Conservation (phyloP, 2,888 invertebrate species). For the Pterobdella sp. region DNA sequence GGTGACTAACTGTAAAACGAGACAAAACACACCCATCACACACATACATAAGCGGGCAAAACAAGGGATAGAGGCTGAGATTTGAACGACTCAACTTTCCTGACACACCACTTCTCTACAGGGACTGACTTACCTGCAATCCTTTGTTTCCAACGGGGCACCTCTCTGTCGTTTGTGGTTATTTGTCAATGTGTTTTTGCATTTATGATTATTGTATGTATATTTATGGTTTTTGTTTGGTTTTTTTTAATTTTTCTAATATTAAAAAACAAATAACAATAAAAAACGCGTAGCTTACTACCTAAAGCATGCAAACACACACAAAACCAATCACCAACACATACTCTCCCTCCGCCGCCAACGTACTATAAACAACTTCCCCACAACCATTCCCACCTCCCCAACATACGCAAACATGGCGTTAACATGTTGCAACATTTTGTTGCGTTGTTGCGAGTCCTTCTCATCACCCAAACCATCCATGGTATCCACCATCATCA, state of each 20-base stretch:
- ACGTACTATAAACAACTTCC: background rate
- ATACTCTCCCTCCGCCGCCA: background rate
- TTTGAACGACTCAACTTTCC: slow-evolving; percentile 70
- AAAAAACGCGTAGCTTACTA: too few relatives aligned
- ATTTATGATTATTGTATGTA: too few relatives aligned
- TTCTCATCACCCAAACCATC: slow-evolving; percentile 47
- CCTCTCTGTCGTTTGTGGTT: slow-evolving; percentile 57
- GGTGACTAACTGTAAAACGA: too few relatives aligned
- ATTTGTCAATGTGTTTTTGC: slow-evolving; percentile 33
- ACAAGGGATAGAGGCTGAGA: slow-evolving; percentile 66
- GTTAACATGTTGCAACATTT: slow-evolving; percentile 55
- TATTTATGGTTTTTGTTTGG: too few relatives aligned
- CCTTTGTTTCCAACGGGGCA: slow-evolving; percentile 73
- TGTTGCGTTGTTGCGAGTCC: slow-evolving; percentile 40
- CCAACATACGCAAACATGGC: slow-evolving; percentile 63
- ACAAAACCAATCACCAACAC: background rate
- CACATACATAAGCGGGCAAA: slow-evolving; percentile 64
- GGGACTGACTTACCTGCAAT: slow-evolving; percentile 93
- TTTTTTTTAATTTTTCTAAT: too few relatives aligned
- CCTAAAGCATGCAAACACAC: background rate
- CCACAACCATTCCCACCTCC: background rate
- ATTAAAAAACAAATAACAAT: too few relatives aligned
- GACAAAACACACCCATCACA: too few relatives aligned
- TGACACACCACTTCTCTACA: slow-evolving; percentile 90
- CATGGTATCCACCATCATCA: slow-evolving; percentile 59